Evolutionary conservation across 2,888 invertebrate genomes (phyloP).

Genomic region (Ennomos erosarius): DNA sequence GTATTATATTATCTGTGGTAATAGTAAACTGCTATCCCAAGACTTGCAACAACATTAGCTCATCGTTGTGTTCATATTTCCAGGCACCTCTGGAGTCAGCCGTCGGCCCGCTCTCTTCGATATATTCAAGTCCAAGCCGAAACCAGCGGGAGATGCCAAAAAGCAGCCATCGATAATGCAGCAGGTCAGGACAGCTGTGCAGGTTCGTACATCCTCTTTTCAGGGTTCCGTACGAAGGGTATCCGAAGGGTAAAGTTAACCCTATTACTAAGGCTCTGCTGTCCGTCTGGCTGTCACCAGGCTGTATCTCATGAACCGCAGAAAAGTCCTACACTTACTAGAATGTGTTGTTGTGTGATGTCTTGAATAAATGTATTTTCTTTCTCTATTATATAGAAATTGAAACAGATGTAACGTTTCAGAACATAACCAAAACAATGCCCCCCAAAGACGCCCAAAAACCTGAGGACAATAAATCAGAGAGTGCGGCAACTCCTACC

Average conservation of each 20-base stretch:
- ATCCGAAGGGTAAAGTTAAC: no score
- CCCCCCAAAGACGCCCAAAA: conserved; percentile 49
- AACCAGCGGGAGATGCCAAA: conserved; percentile 60
- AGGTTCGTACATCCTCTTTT: conserved; percentile 75
- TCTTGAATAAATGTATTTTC: no score
- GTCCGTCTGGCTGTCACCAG: no score
- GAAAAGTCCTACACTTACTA: no score
- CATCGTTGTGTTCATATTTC: conserved; percentile 9
- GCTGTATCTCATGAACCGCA: no score
- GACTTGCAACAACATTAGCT: no score
- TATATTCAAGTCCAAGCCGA: conserved; percentile 87
- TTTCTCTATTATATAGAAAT: no score
- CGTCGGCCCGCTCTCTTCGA: conserved; percentile 91
- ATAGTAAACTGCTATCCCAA: no score
- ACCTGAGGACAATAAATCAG: conserved; percentile 52
- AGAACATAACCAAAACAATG: conserved; percentile 71
- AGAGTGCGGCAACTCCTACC: conserved; percentile 43
- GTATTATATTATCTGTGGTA: no score
- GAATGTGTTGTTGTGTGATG: no score
- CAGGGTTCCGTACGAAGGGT: no score
- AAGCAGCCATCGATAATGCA: conserved; percentile 89
- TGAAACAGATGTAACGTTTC: conserved; percentile 13
- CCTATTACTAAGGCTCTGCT: no score
- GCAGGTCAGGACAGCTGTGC: conserved; percentile 92
- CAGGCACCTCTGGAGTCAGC: conserved; percentile 88